These are phyloP conservation scores for Lethenteron reissneri DNA, from an alignment of 2,113 vertebrate species.

Conservation along the genomic window DNA sequence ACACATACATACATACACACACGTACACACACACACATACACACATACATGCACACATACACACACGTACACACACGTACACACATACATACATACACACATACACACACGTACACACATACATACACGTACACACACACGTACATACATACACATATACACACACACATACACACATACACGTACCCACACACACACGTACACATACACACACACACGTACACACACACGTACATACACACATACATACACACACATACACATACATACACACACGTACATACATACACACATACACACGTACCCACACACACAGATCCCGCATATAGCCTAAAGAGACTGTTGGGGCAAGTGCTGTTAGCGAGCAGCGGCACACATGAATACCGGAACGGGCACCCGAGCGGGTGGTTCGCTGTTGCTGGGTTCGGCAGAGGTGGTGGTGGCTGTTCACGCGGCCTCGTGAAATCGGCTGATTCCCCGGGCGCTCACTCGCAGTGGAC, in stretches of 20 bases:
- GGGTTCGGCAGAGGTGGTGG: no score
- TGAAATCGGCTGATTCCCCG: no score
- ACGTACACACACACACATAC: background rate
- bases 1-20: background rate
- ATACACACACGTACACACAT: background rate
- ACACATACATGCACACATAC: background rate
- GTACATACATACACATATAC: background rate
- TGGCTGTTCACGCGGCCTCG: no score
- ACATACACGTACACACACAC: background rate
- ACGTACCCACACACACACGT: background rate
- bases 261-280: background rate
- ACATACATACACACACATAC: background rate
- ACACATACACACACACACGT: background rate
- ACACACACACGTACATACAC: no score
- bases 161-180: background rate
- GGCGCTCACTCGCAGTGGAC: no score
- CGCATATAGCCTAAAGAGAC: background rate
- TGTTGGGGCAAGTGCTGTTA: no score
- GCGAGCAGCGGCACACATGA: no score
- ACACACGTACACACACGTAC: background rate
- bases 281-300: background rate
- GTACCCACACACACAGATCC: background rate
- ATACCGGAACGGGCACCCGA: no score
- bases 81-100: background rate
- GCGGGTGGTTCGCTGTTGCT: no score